Percentiles rank a stretch among this genome's conserved stretches.
These are phyloP conservation scores for Acrocephalus scirpaceus DNA, from an alignment of 2,797 vertebrate species.

Conservation along the genomic window DNA sequence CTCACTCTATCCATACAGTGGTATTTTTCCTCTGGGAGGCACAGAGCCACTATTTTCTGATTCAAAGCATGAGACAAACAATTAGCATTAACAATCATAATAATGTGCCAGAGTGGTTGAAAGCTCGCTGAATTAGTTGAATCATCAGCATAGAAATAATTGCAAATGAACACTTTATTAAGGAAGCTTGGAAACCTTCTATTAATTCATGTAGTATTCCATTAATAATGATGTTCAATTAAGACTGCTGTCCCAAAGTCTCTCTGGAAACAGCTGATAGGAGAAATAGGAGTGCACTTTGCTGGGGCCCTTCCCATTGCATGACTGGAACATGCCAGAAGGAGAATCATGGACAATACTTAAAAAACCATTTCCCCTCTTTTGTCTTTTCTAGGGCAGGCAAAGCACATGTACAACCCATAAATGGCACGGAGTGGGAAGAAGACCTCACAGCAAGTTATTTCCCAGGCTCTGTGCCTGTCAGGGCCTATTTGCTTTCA, in stretches of 20 bases:
- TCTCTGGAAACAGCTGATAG: neutral
- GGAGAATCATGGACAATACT: neutral
- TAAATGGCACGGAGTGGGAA: neutral
- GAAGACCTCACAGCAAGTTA: neutral
- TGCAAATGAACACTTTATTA: conserved; percentile 34
- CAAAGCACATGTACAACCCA: neutral
- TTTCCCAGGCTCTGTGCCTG: conserved; percentile 21
- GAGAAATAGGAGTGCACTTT: neutral
- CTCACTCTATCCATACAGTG: neutral
- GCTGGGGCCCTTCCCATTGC: neutral
- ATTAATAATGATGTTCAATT: conserved; percentile 55
- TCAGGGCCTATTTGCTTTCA: neutral
- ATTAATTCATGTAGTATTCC: conserved; percentile 38
- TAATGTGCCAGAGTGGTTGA: neutral
- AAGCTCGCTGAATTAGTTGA: neutral
- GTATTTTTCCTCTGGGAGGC: neutral
- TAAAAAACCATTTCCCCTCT: neutral
- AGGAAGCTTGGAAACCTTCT: conserved; percentile 19
- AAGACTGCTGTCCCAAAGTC: neutral
- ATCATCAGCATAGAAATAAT: conserved; percentile 31
- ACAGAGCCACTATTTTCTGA: neutral
- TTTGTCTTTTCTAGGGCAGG: neutral
- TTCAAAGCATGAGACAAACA: conserved; percentile 31
- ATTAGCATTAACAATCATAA: conserved; percentile 30
- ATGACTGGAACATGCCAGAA: neutral